Base-by-base conservation (phyloP, 2,888 invertebrate species). In the Cephus nigrinus region DNA sequence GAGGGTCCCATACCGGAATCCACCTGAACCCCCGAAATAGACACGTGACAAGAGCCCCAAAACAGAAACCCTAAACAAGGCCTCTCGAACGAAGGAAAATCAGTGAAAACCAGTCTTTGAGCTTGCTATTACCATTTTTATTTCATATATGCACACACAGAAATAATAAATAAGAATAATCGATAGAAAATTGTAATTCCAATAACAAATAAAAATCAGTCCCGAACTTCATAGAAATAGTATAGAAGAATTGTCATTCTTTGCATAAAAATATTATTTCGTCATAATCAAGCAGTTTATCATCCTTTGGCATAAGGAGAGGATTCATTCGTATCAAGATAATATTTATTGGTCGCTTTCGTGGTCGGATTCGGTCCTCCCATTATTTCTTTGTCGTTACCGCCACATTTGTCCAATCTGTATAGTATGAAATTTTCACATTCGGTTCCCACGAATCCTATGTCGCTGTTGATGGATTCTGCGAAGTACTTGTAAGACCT, bases 401-500 rank as follows among this genome's bases (percentile, higher is more conserved):
- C 9, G 23, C 23, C 2, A 55, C 55, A 55, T 55, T 9, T 9
- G 23, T 1, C 55, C 23, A 5, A 55, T 23, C 0, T 55, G 55
- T 55, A 55, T 23, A 11, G 12, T 30, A 15, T 55, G 69, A 80
- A 83, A 73, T 75, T 73, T 5, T 32, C 34, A 76, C 88, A 89
- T 0, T 31, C 32, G 32, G 68, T 79, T 0, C 77, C 88, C 71
- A 80, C 78, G 34, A 89, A 89, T 1, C 84, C 84, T 1, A 55
- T 34, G 0, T 30, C 1, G 12, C 75, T 84, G 75, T 76, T 78
- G 0, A 86, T 73, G 0, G 84, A 80, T 68, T 85, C 86, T 0
- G 84, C 84, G 69, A 80, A 86, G 11, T 79, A 72, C 9, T 76
- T 4, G 71, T 80, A 84, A 9, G 86, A 79, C n/a, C 85, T 82